phyloP scores from a whole-genome alignment of 23 tunicate genomes.

The Corella eumyota region DNA sequence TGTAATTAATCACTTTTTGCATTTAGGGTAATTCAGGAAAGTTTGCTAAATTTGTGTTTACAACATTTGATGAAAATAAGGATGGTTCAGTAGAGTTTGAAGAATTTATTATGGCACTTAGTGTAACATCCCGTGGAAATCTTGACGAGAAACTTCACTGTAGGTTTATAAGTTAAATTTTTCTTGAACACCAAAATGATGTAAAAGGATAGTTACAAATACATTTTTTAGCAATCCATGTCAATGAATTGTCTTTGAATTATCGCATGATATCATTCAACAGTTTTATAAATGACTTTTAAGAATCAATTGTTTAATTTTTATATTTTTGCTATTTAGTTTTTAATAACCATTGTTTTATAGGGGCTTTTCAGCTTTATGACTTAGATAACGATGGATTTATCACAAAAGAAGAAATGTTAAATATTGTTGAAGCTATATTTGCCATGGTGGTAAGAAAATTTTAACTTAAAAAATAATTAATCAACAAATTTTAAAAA shows the following conservation, averaged over 20 bases:
- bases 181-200: too few species aligned
- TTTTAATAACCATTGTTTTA: too few species aligned
- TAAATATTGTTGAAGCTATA: constrained; percentile 83
- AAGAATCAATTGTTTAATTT: too few species aligned
- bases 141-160: constrained; percentile 95
- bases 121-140: constrained; percentile 92
- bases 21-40: constrained; percentile 83
- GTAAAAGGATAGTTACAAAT: constrained; percentile 1
- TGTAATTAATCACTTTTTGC: too few species aligned
- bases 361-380: constrained; percentile 98
- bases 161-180: constrained; percentile 32
- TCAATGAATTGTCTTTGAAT: too few species aligned
- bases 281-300: too few species aligned
- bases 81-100: constrained; percentile 98
- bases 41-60: constrained; percentile 95
- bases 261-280: too few species aligned
- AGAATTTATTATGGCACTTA: constrained; percentile 90
- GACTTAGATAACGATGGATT: constrained; percentile 96
- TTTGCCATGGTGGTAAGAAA: constrained; percentile 95
- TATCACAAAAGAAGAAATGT: constrained; percentile 95
- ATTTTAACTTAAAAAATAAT: background rate
- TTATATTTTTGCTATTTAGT: too few species aligned
- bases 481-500: background rate
- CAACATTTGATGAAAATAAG: constrained; percentile 91
- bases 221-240: too few species aligned